phyloP scores from a whole-genome alignment of 2,888 invertebrate species.

The Drosophila neonasuta region DNA sequence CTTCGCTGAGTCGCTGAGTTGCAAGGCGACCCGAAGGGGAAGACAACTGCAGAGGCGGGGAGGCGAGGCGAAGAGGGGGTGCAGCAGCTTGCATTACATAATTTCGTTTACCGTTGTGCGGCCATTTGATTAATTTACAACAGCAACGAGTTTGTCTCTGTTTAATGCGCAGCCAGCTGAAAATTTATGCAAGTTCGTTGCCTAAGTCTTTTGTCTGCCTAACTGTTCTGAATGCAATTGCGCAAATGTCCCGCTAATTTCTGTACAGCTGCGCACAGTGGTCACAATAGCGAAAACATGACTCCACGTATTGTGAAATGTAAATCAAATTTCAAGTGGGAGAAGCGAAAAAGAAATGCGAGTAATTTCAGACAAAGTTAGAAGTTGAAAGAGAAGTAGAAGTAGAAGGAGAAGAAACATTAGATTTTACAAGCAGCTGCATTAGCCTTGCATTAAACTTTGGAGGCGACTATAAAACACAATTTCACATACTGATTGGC shows the following conservation, averaged over 20 bases:
- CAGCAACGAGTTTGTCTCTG: conserved; percentile 37
- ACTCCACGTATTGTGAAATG: neutral
- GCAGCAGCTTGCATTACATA: conserved; percentile 62
- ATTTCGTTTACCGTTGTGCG: conserved; percentile 69
- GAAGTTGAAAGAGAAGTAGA: too few species aligned
- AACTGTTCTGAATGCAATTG: conserved; percentile 67
- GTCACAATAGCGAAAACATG: conserved; percentile 2
- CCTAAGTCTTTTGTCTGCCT: conserved; percentile 67
- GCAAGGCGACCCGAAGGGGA: conserved; percentile 1
- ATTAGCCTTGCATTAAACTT: neutral
- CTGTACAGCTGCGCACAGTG: conserved; percentile 11
- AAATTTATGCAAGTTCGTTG: conserved; percentile 69
- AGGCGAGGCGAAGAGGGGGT: conserved; percentile 12
- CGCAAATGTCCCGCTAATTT: conserved; percentile 60
- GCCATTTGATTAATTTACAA: conserved; percentile 69
- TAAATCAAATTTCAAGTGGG: neutral
- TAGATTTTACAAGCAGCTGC: neutral
- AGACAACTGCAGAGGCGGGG: neutral
- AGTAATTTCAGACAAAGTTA: too few species aligned
- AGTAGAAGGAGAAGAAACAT: neutral
- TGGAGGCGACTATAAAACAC: conserved; percentile 1
- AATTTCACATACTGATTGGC: neutral
- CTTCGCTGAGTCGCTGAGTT: conserved; percentile 56
- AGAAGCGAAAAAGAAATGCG: neutral
- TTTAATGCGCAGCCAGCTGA: conserved; percentile 61